Base-by-base conservation (phyloP, 1,140 invertebrate species). In the Cydia splendana region DNA sequence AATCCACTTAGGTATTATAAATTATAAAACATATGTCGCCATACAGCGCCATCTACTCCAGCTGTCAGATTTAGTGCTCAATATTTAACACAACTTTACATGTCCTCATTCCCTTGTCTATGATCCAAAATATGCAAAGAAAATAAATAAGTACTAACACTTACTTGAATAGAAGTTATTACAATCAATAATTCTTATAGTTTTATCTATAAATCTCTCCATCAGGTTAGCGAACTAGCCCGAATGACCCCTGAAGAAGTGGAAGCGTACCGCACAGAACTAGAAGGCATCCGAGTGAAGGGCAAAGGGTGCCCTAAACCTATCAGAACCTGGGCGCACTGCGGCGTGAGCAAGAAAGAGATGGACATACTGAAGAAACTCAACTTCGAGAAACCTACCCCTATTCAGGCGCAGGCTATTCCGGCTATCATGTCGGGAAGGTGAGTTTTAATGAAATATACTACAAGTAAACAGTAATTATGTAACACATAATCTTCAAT, bases 401-500 rank as follows among this genome's bases (percentile, higher is more conserved):
- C 99, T 0, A 99, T 99, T 87, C 99, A 99, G 92, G 96, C 97
- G 69, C 99, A 99, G 94, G 98, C 98, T 10, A 98, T 99, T 89
- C 99, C 99, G 34, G 97, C 98, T n/a, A 98, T 99, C 79, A 99
- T 99, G 98, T 98, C 97, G 77, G 97, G 97, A 80, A 94, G 93
- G 93, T 94, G 82, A 82, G 77, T 78, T 15, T 71, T 13, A 48
- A 76, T 45, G 24, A 2, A 24, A 24, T 24, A 24, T n/a, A n/a
- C n/a, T n/a, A n/a, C n/a, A n/a, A n/a, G n/a, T n/a, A n/a, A n/a
- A n/a, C n/a, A n/a, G n/a, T n/a, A n/a, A n/a, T n/a, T n/a, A n/a
- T n/a, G 10, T 10, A 1, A 0, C 42, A 45, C 42, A 45, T 45
- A 45, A 76, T n/a, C 42, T 15, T 5, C 20, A 28, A 28, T 28